Evolutionary conservation across 1,140 invertebrate genomes (phyloP), one percentile per base, ranked within the genome.

Genomic region (Meloidogyne exigua): DNA sequence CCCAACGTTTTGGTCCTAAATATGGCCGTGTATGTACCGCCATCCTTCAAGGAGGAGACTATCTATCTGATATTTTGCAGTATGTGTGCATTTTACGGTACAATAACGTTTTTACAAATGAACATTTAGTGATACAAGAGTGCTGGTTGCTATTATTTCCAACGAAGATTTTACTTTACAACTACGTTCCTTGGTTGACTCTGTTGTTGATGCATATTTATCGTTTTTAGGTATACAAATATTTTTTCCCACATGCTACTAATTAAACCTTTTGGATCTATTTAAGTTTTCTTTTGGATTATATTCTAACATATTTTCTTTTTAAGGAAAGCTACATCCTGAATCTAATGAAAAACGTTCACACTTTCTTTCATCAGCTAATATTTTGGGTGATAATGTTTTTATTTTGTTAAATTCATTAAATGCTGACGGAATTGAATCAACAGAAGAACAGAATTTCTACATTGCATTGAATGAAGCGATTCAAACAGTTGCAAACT

Each of bases 401-500:
- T 78, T 66, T 39, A 28, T 57, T 25, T 57, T 78, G n/a, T 32
- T 78, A 68, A 78, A 76, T 64, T 62, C 72, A 13, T 44, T 76
- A 26, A 73, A 73, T 36, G 72, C 32, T 1, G 62, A 75, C 25
- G 26, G 26, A 23, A 28, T n/a, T 21, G 62, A 68, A 28, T 42
- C 72, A 11, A 28, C 21, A 65, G 73, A 77, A 26, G 73, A 66
- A 5, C 11, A 68, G n/a, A 62, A 32, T 25, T 78, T 78, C 49
- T 78, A 28, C 57, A 62, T 32, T 28, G 26, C 13, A 13, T 36
- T 78, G 36, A 78, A 77, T 65, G 72, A 78, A 12, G 12, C 18
- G 18, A 78, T 78, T 28, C 76, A 78, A 57, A 57, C 65, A 21
- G 67, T 78, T 67, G 76, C 76, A 36, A 78, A 65, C 15, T 65